Evolutionary conservation across 2,113 vertebrate genomes (phyloP).

Genomic region (Ptilorrhoa leucosticta): DNA sequence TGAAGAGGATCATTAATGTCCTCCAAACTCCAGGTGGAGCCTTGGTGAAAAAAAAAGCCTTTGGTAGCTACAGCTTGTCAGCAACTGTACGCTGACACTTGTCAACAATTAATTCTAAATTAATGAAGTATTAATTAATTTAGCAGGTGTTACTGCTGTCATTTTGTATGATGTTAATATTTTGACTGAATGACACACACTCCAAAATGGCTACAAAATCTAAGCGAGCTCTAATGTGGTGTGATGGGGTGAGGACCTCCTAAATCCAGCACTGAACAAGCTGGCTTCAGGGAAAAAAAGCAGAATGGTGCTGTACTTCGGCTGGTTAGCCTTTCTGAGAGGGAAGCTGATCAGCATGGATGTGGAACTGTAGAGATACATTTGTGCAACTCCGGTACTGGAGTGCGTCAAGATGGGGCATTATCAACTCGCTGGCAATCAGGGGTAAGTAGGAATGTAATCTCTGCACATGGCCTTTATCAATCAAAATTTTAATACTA

Average conservation of each 20-base stretch:
- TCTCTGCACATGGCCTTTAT: neutral
- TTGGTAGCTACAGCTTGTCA: neutral
- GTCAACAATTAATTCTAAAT: neutral
- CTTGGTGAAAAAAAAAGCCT: neutral
- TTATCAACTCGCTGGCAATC: neutral
- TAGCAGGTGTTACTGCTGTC: neutral
- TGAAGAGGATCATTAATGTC: neutral
- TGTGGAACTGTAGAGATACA: neutral
- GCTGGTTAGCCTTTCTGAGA: neutral
- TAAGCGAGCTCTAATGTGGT: neutral
- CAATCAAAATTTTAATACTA: neutral
- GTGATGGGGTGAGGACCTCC: neutral
- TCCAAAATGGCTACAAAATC: neutral
- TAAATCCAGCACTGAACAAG: neutral
- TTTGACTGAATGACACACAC: neutral
- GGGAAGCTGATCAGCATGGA: neutral
- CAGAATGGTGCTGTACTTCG: neutral
- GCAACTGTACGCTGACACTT: neutral
- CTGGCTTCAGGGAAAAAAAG: neutral
- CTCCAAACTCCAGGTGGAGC: neutral
- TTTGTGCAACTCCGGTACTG: accelerated
- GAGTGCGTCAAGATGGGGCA: accelerated
- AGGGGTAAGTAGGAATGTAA: too few species aligned
- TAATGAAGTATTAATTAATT: neutral
- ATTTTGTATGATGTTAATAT: neutral